Percentiles rank a stretch among this genome's conserved stretches.
Evolutionary conservation across 2,888 invertebrate genomes (phyloP).

Genomic region (Xanthia togata): DNA sequence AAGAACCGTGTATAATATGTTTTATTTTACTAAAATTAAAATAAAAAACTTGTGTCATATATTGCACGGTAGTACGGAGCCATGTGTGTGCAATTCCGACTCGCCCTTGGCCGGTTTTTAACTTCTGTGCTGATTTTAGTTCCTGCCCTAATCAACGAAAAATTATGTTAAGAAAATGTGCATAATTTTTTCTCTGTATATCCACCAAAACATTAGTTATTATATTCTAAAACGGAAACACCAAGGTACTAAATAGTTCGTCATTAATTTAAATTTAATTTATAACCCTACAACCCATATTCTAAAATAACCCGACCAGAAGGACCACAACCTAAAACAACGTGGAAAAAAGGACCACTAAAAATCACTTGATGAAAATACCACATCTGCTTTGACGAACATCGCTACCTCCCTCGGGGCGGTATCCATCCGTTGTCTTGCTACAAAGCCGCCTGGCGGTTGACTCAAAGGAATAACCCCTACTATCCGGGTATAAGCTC

Average conservation of each 20-base stretch:
- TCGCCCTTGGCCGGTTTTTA: no score
- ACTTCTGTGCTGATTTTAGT: neutral
- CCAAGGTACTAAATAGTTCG: neutral
- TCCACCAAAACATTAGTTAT: neutral
- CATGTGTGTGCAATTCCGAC: no score
- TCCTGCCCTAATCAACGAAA: no score
- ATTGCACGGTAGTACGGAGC: no score
- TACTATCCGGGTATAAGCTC: slow-evolving; percentile 61
- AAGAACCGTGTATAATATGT: no score
- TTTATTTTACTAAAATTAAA: no score
- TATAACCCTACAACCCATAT: neutral
- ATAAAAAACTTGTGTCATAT: no score
- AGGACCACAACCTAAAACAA: slow-evolving; percentile 2
- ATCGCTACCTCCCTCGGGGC: slow-evolving; percentile 63
- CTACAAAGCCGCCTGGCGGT: slow-evolving; percentile 68
- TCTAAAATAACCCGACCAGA: neutral
- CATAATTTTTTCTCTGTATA: neutral
- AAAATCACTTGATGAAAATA: slow-evolving; percentile 20
- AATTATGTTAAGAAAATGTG: no score
- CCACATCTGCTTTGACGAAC: slow-evolving; percentile 57
- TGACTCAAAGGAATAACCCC: slow-evolving; percentile 73
- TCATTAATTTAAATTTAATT: neutral
- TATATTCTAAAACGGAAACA: neutral
- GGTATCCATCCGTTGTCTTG: slow-evolving; percentile 66
- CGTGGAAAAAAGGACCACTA: neutral